Base-by-base conservation (phyloP, 2,888 invertebrate species). In the Pyrocoelia pectoralis region DNA sequence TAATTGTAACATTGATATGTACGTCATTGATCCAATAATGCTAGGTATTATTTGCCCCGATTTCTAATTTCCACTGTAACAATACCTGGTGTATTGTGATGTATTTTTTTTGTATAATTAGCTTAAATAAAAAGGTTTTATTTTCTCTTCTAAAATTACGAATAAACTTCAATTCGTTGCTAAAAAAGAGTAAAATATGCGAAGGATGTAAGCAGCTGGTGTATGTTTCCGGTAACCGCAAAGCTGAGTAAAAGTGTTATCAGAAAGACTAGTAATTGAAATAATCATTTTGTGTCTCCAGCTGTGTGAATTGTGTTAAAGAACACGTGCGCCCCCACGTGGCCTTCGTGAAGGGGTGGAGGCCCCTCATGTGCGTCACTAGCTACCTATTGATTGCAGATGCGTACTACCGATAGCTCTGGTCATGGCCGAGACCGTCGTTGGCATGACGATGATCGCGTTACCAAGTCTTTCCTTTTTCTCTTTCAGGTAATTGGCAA, bases 351-450 rank as follows among this genome's bases (percentile, higher is more conserved):
- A 72, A 71, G 75, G 71, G 73, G 73, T 70, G 72, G 74, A 70
- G 69, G 72, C 77, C 76, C 73, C 73, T 72, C 72, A 70, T 76
- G 79, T 80, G 79, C 80, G 80, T 80, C 79, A 80, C 77, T 74
- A 71, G 76, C 76, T 75, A 76, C 76, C 77, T 78, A 79, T 79
- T 75, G 73, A 73, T 73, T 75, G 72, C 69, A 73, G 75, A 75
- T 76, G 76, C 73, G 74, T 72, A 73, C 72, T 61, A 63, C 67
- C 73, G 74, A 74, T 76, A 74, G 71, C 68, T 73, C 69, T 73
- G 73, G 74, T 75, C 74, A 75, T 72, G 74, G 74, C 73, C 74
- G 73, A 74, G 73, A 74, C 72, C 71, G 68, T 71, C 70, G 74
- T 76, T 76, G 75, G 76, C 75, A 76, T 76, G 75, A 74, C 72